These are phyloP conservation scores for Poeciliopsis turneri DNA, from an alignment of 2,797 vertebrate genomes.

Conservation along the genomic window DNA sequence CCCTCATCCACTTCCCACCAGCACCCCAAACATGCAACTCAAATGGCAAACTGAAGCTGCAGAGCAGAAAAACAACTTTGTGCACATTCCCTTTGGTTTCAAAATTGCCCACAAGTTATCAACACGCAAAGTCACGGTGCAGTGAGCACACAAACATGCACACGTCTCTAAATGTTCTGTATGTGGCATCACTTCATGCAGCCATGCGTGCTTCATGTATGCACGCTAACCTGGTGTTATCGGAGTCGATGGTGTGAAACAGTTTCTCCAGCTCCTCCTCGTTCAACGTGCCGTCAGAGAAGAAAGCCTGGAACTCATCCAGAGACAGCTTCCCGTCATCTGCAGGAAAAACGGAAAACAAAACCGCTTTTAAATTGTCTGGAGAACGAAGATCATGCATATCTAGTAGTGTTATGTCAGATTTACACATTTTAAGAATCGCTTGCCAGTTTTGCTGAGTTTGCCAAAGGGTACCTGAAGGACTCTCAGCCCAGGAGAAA, in stretches of 20 bases:
- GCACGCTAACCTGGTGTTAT: constrained; percentile 94
- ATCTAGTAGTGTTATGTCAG: background rate
- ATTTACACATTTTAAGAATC: background rate
- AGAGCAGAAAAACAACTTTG: constrained; percentile 27
- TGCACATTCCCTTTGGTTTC: constrained; percentile 23
- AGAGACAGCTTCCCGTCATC: constrained; percentile 97
- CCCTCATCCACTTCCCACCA: constrained; percentile 9
- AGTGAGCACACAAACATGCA: constrained; percentile 16
- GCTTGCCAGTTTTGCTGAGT: background rate
- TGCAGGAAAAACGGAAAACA: constrained; percentile 69
- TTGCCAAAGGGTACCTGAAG: too few species aligned
- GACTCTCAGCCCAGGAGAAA: too few species aligned
- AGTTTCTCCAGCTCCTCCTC: constrained; percentile 96
- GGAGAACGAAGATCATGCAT: background rate
- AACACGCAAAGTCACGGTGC: constrained; percentile 15
- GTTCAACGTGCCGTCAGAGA: constrained; percentile 93
- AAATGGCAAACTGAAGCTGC: constrained; percentile 6
- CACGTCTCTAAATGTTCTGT: background rate
- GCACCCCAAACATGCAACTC: background rate
- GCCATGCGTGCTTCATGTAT: background rate
- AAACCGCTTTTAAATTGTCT: background rate
- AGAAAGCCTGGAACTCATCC: constrained; percentile 98
- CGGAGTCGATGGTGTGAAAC: constrained; percentile 96
- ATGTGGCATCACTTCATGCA: constrained; percentile 35
- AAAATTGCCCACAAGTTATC: constrained; percentile 38